Base-by-base conservation (phyloP, 2,113 vertebrate genomes). In the Sinocyclocheilus grahami region DNA sequence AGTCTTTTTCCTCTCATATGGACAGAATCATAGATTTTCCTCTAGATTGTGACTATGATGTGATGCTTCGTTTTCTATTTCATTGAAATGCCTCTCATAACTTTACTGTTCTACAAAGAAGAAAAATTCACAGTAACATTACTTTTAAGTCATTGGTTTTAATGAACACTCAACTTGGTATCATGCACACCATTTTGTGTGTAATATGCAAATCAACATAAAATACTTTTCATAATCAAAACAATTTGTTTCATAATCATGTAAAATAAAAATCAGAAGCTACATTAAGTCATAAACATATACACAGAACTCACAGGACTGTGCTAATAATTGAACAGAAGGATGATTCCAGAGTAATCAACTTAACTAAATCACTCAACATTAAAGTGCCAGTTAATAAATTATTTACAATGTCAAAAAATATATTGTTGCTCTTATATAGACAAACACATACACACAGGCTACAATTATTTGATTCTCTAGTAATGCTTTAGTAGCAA, bases 61-160 rank as follows among this genome's bases (percentile, higher is more conserved):
- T 81, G 65, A 80, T 80, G 63, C 13, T 74, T 72, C 74, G 65
- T 58, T 72, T 80, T 46, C 27, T 12, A 22, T 46, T 42, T 60
- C 48, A 24, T 72, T 79, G 14, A 60, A 65, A 63, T 48, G 8
- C 24, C 20, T 53, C 4, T 69, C 62, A n/a, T 42, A 4, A 48
- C 46, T 42, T 27, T 42, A 27, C 24, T 22, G 53, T 84, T 84
- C 69, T 60, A 16, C 27, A 76, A 42, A 20, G n/a, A 33, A 39
- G 22, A 55, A 53, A 42, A 7, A 20, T 4, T 27, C 63, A 78
- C 80, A 76, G 46, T 51, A 24, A 84, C 12, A 46, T 27, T 83
- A 69, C 5, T 74, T 81, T 75, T 58, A 27, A 74, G 62, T 55
- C 48, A 14, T 60, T 24, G 20, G 10, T 84, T 84, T 79, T 79